These are phyloP conservation scores for Minunthozetes semirufus DNA, from an alignment of 2,888 invertebrate genomes.

Conservation along the genomic window DNA sequence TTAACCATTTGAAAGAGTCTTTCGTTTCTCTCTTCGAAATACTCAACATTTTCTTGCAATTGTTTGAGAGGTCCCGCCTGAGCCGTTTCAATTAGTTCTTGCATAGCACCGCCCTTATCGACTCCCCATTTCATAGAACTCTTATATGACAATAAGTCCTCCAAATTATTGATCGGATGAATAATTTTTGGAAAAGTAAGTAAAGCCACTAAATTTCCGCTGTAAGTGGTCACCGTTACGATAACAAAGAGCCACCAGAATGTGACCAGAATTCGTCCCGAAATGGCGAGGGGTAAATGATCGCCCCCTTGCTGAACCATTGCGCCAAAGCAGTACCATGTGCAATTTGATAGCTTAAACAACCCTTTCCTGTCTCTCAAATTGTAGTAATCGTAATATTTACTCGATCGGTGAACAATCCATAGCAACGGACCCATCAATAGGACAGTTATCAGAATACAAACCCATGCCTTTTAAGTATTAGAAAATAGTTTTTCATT, in stretches of 20 bases:
- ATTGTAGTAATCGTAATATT: conserved; percentile 60
- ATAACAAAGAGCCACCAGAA: conserved; percentile 89
- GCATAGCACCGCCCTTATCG: conserved; percentile 59
- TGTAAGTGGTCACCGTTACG: conserved; percentile 81
- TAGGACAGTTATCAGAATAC: conserved; percentile 64
- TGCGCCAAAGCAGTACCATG: conserved; percentile 85
- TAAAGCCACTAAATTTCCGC: conserved; percentile 84
- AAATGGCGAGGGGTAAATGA: conserved; percentile 74
- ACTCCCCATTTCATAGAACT: conserved; percentile 65
- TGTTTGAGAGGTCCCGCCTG: background rate
- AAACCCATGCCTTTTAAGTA: conserved; percentile 83
- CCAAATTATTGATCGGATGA: conserved; percentile 61
- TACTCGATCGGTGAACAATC: conserved; percentile 64
- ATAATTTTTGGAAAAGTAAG: conserved; percentile 76
- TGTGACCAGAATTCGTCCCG: conserved; percentile 74
- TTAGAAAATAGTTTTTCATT: background rate
- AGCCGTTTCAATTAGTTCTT: conserved; percentile 18
- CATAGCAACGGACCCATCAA: conserved; percentile 71
- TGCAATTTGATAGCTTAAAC: conserved; percentile 57
- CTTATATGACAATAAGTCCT: conserved; percentile 55
- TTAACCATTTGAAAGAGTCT: conserved; percentile 20
- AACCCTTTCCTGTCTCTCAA: conserved; percentile 48
- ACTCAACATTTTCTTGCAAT: conserved; percentile 26
- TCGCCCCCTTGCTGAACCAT: conserved; percentile 85
- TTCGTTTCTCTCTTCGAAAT: conserved; percentile 21